Evolutionary conservation across 2,888 invertebrate species (phyloP).

Genomic region (Rhingia rostrata): DNA sequence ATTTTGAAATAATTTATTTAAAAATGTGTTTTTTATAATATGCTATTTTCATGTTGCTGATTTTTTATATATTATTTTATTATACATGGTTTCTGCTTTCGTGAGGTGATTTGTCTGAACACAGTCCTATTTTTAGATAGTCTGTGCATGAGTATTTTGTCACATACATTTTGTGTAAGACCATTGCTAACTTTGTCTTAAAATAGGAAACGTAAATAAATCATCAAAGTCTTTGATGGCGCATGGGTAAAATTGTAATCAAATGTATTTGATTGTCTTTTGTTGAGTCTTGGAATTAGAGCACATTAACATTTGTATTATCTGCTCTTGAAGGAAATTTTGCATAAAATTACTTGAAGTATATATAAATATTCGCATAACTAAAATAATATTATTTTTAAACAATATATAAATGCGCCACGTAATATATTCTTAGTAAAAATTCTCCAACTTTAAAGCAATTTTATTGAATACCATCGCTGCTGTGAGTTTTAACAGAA

Average conservation of each 20-base stretch:
- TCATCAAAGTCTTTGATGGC: neutral
- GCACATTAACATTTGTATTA: no score
- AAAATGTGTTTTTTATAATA: neutral
- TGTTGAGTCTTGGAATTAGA: neutral
- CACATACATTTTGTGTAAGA: neutral
- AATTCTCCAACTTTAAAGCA: no score
- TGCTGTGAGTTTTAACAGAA: no score
- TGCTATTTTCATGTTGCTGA: neutral
- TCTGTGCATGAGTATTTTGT: slow-evolving; percentile 1
- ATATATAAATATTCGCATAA: no score
- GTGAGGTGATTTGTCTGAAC: neutral
- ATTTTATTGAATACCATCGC: no score
- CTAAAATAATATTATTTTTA: no score
- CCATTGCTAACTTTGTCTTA: neutral
- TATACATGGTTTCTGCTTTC: neutral
- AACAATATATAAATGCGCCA: no score
- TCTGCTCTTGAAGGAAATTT: neutral
- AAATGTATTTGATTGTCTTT: neutral
- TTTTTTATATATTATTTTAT: neutral
- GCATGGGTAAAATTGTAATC: neutral
- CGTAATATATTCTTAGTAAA: no score
- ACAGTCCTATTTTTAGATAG: neutral
- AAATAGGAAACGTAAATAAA: neutral
- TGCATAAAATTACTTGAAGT: neutral
- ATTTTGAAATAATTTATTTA: neutral